phyloP scores from a whole-genome alignment of 2,797 vertebrate genomes.

The Cuniculus paca region DNA sequence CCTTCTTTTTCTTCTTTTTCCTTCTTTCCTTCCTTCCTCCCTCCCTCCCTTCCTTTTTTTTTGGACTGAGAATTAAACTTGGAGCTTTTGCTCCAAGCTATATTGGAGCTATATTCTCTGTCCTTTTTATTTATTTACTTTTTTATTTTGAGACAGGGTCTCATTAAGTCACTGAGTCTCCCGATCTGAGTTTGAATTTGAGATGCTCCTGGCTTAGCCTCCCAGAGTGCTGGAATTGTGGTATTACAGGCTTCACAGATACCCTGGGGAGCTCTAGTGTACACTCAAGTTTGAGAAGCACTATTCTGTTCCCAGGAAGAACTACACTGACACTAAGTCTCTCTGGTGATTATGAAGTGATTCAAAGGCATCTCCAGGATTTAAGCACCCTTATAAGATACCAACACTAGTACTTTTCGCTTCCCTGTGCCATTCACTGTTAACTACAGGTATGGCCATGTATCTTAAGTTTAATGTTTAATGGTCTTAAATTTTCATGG shows the following conservation, averaged over 20 bases:
- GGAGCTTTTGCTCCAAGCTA: not conserved
- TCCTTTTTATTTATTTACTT: not conserved
- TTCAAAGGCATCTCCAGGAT: constrained; percentile 34
- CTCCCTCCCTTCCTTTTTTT: not conserved
- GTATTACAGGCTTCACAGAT: not conserved
- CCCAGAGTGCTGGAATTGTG: not conserved
- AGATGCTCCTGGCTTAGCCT: not conserved
- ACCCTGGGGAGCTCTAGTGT: not conserved
- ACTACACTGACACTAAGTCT: constrained; percentile 26
- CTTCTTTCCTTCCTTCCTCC: not conserved
- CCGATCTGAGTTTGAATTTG: not conserved
- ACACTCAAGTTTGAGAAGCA: constrained; percentile 28
- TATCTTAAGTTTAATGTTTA: constrained; percentile 19
- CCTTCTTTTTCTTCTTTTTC: not conserved
- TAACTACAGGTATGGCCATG: constrained; percentile 7
- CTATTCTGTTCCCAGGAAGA: not conserved
- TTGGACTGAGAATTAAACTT: not conserved
- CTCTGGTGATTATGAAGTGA: not conserved
- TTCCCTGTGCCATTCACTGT: not conserved
- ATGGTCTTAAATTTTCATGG: constrained; percentile 53
- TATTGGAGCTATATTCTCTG: not conserved
- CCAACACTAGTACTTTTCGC: not conserved
- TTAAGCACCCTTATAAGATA: constrained; percentile 17
- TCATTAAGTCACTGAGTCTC: not conserved
- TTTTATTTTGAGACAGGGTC: not conserved